Evolutionary conservation across 2,113 vertebrate genomes (phyloP), one percentile per base, ranked within the genome.

Genomic region (Octodon degus): DNA sequence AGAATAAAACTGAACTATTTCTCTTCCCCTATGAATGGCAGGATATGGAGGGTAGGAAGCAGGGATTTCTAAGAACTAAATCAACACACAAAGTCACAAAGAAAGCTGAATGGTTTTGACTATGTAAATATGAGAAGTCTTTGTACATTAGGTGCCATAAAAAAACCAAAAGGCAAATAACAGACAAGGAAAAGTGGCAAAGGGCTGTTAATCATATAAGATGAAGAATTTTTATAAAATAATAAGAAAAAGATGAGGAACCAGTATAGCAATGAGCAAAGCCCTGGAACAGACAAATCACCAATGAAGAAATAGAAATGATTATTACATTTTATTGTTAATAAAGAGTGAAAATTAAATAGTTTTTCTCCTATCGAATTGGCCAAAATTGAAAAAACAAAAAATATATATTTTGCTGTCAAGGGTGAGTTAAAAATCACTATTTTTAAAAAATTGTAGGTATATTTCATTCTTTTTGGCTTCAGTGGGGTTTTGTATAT

Each of bases 271-370:
- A 68, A 68, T 80, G 70, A 27, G 37, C 34, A 89, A 88, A 77
- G 19, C 50, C 37, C n/a, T 50, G 34, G 27, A 91, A 63, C 5
- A 90, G 40, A 67, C 47, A 81, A 55, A 65, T 55, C 32, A 43
- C 63, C 55, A 22, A 9, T 32, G 24, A 88, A 82, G 74, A 84
- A 93, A 74, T 55, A 77, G 14, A 85, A 90, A 60, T 72, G 4
- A 84, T 76, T 72, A 65, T 80, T 40, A 47, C 10, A 60, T 53
- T 80, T 90, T 50, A 87, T 86, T 93, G 27, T 34, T 82, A 91
- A 83, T 53, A 88, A 95, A 93, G 67, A 83, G 72, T 88, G 58
- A 81, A 97, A 94, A 63, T 82, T 82, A 92, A 91, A 40, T 80
- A 19, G 27, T 32, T 84, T 89, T 82, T 85, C 55, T 77, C 63